Base-by-base conservation (phyloP, 2,113 vertebrate species). In the Chaenogobius annularis region DNA sequence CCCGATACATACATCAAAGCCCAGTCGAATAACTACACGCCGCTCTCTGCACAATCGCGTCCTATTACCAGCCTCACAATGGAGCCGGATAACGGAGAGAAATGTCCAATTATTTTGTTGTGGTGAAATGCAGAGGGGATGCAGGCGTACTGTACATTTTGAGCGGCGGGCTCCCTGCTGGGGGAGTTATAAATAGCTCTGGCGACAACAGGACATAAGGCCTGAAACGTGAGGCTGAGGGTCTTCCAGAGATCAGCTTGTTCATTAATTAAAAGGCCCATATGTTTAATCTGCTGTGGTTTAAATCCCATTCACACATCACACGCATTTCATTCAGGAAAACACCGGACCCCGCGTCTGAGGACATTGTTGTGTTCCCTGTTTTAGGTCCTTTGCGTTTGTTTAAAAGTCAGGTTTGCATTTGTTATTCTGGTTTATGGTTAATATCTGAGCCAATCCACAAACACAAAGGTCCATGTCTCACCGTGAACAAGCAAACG, bases 171-270 rank as follows among this genome's bases (percentile, higher is more conserved):
- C 44, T 71, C 83, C 75, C 84, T 86, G 80, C 76, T 85, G 85
- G 81, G 79, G 46, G 75, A 69, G 65, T 85, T 91, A 91, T 90
- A 86, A 92, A 93, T 93, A 92, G 82, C 82, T 59, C 15, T 83
- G 79, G 75, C 86, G 88, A 91, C 89, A 90, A 82, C 83, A 83
- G 79, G 80, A 83, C 80, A 87, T 76, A 52, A 54, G 81, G 86
- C 76, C 74, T 80, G n/a, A 54, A 73, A 78, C 73, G 80, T 86
- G 87, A 87, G 70, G 68, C 83, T 44, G 70, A 77, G 83, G 68
- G 68, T 89, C 83, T 87, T 79, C 74, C 74, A 82, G 72, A 84
- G 71, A 73, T 72, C 71, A 62, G 80, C 58, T 8, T 2, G 52
- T 71, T 78, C 67, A 85, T 81, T 86, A 79, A 83, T 89, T 20